A percentile compares a stretch with the other conserved stretches of the same genome.
phyloP scores from a whole-genome alignment of 2,888 invertebrate genomes.

The Amblyjoppa fuscipennis region DNA sequence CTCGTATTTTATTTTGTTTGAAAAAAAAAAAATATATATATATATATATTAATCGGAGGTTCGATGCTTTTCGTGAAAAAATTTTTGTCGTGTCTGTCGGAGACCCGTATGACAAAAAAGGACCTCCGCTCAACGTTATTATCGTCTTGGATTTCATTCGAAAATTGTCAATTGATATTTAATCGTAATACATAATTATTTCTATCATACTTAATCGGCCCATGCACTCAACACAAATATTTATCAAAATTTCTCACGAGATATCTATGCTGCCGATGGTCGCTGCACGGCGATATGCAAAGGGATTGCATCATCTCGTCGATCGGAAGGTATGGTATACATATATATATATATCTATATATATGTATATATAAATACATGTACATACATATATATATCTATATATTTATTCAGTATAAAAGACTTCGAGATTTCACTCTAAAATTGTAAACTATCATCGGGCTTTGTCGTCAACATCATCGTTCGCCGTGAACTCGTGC shows the following conservation, averaged over 20 bases:
- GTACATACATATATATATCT: not conserved
- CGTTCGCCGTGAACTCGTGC: conserved; percentile 1
- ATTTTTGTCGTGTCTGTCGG: conserved; percentile 16
- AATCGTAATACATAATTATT: conserved; percentile 39
- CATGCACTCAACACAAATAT: conserved; percentile 18
- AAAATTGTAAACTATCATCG: conserved; percentile 31
- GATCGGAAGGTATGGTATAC: conserved; percentile 26
- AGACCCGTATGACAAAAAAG: not conserved
- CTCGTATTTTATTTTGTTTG: conserved; percentile 45
- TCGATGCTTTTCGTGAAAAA: not conserved
- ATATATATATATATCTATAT: conserved; percentile 6
- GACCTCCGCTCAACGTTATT: not conserved
- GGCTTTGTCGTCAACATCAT: conserved; percentile 42
- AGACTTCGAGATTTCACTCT: conserved; percentile 18
- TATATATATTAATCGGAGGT: conserved; percentile 16
- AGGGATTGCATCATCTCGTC: conserved; percentile 31
- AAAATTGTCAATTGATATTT: conserved; percentile 41
- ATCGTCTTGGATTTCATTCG: conserved; percentile 19
- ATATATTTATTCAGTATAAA: conserved; percentile 12
- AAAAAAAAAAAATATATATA: not conserved
- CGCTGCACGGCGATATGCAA: not conserved
- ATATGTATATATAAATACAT: conserved; percentile 3
- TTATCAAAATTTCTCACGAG: conserved; percentile 27
- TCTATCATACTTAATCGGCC: conserved; percentile 29
- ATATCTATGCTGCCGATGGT: not conserved